Base-by-base conservation (phyloP, 2,888 invertebrate genomes). In the Melikaiella ostensackeni region DNA sequence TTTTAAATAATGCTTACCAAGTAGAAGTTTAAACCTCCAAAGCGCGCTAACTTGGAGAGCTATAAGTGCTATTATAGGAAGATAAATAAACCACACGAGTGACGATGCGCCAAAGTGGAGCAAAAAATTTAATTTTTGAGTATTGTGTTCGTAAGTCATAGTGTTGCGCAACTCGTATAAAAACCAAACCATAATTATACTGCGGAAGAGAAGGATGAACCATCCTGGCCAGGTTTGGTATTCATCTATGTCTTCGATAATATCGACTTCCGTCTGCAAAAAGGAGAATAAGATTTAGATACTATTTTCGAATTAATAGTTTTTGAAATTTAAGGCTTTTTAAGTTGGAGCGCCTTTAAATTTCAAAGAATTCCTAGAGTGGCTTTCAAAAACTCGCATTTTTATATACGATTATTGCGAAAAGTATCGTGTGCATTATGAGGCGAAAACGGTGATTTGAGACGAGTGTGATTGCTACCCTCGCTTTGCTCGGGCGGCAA, bases 161-260 rank as follows among this genome's bases (percentile, higher is more conserved):
- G 97, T 96, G 79, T 94, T 94, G 59, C 96, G 93, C 70, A 95
- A 92, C 88, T 95, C 95, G 76, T 95, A 93, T 42, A 98, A 93
- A 91, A 98, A 98, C 98, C 98, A 98, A 74, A 96, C 92, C 95
- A 97, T 98, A 86, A 98, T 97, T 73, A 95, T 92, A 70, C 97
- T 95, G 64, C 98, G 94, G 83, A 99, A 95, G 38, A 96, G 95
- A 0, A 99, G 94, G 81, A 98, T 97, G 81, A 98, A 94, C 96
- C 98, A 98, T 7, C 99, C 99, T 0, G 99, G 98, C 97, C 98
- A 98, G 0, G 98, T 98, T 92, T 98, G 98, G 92, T 98, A 99
- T 89, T 99, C 98, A 89, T 98, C 98, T 76, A 98, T 96, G 90
- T 99, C 98, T 90, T 98, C 98, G 85, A 98, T 96, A 74, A 98